Base-by-base conservation (phyloP, 2,888 invertebrate genomes). In the Xestoiulus laeticollis region DNA sequence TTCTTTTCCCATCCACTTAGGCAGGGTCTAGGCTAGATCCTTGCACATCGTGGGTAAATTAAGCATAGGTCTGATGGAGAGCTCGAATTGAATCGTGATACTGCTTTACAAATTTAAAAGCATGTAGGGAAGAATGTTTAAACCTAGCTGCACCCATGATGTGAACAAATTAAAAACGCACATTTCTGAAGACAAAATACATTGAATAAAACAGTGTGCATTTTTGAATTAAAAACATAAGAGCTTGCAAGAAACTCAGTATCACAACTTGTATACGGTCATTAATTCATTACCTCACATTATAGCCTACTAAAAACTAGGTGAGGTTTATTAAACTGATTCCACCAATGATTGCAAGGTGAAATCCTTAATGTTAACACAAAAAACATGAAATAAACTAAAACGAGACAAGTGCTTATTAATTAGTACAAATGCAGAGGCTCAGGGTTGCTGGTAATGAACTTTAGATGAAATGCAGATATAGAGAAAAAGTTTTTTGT, bases 211-310 rank as follows among this genome's bases (percentile, higher is more conserved):
- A 30, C 26, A 14, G 14, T 78, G 14, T 30, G 12, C 22, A 6
- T 22, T 22, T 30, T 78, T 22, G 26, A 3, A 78, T 14, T 5
- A 26, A 78, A 78, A 30, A 14, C 2, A 14, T 8, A 16, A 48
- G 0, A 14, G 12, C 26, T 78, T 30, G 1, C 14, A 30, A 78
- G 30, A 78, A 30, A 78, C 78, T 1, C 30, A 14, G 78, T 78
- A 78, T 78, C 12, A 22, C 26, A 78, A 30, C 30, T 30, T 78
- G 78, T 22, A 30, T 78, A 26, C 78, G 78, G 78, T 78, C 78
- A 78, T 78, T 78, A 78, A 78, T 78, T 30, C 78, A 78, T 78
- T 78, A 78, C 14, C 78, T 78, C 12, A 26, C 68, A 68, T 68
- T 68, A 78, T 22, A n/a, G n/a, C n/a, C n/a, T n/a, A 78, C 30